Conservation (phyloP, 2,888 invertebrate genomes). For the Crematogaster levior region DNA sequence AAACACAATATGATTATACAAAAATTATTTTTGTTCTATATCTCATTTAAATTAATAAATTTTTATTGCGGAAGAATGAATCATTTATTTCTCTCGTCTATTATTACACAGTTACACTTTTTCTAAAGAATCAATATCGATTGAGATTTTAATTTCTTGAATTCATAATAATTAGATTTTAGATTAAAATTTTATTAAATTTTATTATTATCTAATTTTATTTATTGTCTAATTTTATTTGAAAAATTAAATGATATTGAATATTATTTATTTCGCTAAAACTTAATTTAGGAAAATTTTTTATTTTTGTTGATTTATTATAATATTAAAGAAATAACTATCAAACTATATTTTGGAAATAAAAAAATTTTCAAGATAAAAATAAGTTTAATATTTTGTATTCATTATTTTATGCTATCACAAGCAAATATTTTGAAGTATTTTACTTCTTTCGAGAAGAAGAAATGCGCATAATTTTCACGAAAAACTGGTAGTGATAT, state of each 20-base stretch:
- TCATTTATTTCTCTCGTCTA: not conserved
- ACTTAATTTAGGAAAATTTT: not conserved
- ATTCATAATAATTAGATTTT: not conserved
- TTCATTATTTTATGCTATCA: not conserved
- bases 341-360: not conserved
- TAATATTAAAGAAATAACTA: not conserved
- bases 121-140: not conserved
- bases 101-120: not conserved
- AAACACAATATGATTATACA: not conserved
- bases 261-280: not conserved
- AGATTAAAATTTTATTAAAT: not conserved
- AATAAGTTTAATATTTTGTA: not conserved
- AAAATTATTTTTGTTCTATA: not conserved
- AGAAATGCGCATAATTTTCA: constrained; percentile 58
- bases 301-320: not conserved
- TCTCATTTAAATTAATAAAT: not conserved
- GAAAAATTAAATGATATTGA: not conserved
- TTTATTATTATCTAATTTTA: too few species aligned
- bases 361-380: not conserved
- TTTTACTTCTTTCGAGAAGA: constrained; percentile 20
- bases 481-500: constrained; percentile 58
- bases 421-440: constrained; percentile 7
- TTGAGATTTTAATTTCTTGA: not conserved
- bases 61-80: not conserved
- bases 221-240: too few species aligned